Evolutionary conservation across 2,113 vertebrate genomes (phyloP), one percentile per base, ranked within the genome.

Genomic region (Caloenas nicobarica): DNA sequence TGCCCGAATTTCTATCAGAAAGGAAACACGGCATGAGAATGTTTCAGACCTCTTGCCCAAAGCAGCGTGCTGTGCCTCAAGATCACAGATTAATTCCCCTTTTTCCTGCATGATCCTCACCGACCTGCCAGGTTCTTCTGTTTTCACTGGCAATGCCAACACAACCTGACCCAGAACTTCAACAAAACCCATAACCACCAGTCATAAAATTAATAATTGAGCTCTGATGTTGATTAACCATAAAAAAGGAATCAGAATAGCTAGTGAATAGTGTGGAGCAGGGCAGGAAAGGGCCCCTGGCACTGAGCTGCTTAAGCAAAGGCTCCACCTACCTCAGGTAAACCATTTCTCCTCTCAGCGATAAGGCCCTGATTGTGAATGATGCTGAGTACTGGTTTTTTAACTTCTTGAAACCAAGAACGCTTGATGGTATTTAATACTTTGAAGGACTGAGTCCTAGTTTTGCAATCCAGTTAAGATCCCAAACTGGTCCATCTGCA

Each of bases 31-130:
- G 56, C 28, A 1, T 0, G 9, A 8, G 53, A 10, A 17, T 8
- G 2, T 17, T 4, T 22, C 62, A 38, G 1, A 19, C 16, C 56
- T 29, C 61, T 9, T 16, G 50, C 66, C 60, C 42, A 51, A 38
- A 26, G 3, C 48, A 16, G 42, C 29, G 2, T 0, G 4, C 64
- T 25, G n/a, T 16, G 38, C 64, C 61, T 69, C 79, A 6, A 2
- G 54, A 5, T 16, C 73, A 14, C 31, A 16, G 25, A 26, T 8
- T 6, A 24, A 16, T 24, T 33, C 44, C 34, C 23, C 72, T 36
- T 17, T 33, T 46, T 58, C 36, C 79, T 33, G 0, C 2, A 7
- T 3, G 2, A 8, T 8, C 22, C 62, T 46, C 50, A 26, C 0
- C 69, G 12, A 6, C 62, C 61, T 31, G 81, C 68, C 23, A 1